Evolutionary conservation across 2,797 vertebrate genomes (phyloP).

Genomic region (Phaenicophaeus curvirostris): DNA sequence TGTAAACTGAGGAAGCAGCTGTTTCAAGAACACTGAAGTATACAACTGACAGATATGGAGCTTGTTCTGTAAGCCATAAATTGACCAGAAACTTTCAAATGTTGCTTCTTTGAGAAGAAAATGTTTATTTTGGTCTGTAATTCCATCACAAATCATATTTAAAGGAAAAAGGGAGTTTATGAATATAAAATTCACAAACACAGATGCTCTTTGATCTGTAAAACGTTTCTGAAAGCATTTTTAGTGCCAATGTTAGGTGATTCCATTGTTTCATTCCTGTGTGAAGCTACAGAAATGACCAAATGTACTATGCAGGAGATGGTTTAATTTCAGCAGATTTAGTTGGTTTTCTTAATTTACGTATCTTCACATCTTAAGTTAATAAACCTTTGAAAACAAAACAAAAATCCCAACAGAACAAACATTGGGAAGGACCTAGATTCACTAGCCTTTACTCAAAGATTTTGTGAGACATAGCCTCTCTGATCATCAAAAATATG

Average conservation of each 20-base stretch:
- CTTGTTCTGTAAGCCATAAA: background rate
- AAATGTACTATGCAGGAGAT: background rate
- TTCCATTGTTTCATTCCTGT: background rate
- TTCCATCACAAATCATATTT: background rate
- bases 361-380: background rate
- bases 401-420: background rate
- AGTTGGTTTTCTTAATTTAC: background rate
- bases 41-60: background rate
- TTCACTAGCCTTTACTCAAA: background rate
- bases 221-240: constrained; percentile 18
- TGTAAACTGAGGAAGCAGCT: background rate
- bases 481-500: background rate
- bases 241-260: background rate
- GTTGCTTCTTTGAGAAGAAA: background rate
- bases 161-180: background rate
- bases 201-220: constrained; percentile 13
- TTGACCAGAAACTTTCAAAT: constrained; percentile 1
- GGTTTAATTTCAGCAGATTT: background rate
- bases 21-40: background rate
- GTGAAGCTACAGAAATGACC: background rate
- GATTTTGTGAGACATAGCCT: background rate
- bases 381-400: background rate
- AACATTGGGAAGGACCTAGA: background rate
- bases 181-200: background rate
- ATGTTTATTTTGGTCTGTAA: constrained; percentile 18